Conservation (phyloP, 2,113 vertebrate genomes). For the Tauraco erythrolophus region DNA sequence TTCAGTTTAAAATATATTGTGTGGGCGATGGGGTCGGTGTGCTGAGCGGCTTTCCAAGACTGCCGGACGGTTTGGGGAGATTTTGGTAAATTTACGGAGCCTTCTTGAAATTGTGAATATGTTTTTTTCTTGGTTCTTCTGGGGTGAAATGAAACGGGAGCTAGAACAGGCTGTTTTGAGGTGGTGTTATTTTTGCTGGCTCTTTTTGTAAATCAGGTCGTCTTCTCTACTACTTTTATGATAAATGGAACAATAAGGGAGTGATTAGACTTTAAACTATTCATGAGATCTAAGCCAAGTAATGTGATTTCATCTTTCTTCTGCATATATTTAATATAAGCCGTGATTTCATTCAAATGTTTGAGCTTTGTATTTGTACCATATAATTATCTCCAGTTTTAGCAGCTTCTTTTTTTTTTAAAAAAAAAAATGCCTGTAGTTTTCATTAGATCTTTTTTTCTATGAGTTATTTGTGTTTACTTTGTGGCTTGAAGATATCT, state of each 20-base stretch:
- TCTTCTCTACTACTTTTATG: not conserved
- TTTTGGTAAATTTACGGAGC: not conserved
- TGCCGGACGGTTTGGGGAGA: not conserved
- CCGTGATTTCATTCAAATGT: not conserved
- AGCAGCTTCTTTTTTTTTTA: not conserved
- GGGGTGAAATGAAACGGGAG: not conserved
- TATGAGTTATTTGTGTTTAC: conserved; percentile 8
- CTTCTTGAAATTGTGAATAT: not conserved
- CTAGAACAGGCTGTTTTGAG: not conserved
- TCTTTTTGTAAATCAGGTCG: conserved; percentile 17
- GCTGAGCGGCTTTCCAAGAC: not conserved
- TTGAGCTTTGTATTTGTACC: not conserved
- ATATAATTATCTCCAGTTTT: not conserved
- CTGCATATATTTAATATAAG: not conserved
- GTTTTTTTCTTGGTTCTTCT: not conserved
- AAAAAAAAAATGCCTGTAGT: not conserved
- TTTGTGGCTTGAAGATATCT: not conserved
- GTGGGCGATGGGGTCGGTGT: not conserved
- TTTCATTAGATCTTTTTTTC: not conserved
- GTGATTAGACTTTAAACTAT: conserved; percentile 17
- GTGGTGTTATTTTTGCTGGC: not conserved
- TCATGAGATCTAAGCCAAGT: not conserved
- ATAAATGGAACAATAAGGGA: not conserved
- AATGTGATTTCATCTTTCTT: conserved; percentile 18
- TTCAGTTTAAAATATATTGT: not conserved